Evolutionary conservation across 2,113 vertebrate species (phyloP).

Genomic region (Tonatia bakeri): DNA sequence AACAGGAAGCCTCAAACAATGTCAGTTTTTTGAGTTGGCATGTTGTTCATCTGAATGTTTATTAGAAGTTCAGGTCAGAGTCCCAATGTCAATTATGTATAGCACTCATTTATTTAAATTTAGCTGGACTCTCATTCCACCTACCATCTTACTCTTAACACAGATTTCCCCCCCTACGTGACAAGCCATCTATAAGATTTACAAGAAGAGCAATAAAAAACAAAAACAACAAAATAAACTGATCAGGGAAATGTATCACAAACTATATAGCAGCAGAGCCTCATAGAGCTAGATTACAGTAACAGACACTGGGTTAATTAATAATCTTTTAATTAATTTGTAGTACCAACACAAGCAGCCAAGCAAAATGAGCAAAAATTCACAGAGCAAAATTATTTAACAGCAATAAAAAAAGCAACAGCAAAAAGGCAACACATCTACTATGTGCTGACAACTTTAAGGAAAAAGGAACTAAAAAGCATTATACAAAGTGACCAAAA

Average conservation of each 20-base stretch:
- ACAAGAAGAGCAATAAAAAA: neutral
- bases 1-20: neutral
- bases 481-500: neutral
- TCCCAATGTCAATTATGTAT: constrained; percentile 27
- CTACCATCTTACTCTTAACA: neutral
- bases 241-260: neutral
- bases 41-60: neutral
- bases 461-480: neutral
- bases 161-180: neutral
- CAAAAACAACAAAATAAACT: neutral
- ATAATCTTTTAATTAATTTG: constrained; percentile 46
- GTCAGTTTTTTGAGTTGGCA: neutral
- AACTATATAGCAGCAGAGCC: neutral
- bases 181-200: constrained; percentile 19
- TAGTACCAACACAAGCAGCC: constrained; percentile 40
- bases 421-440: neutral
- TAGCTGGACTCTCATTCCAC: constrained; percentile 26
- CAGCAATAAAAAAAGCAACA: neutral
- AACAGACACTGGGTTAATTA: neutral
- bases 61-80: neutral
- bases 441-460: neutral
- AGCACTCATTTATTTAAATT: constrained; percentile 21
- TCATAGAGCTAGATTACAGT: neutral
- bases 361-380: constrained; percentile 42
- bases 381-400: constrained; percentile 42